These are phyloP conservation scores for Ambastaia sidthimunki DNA, from an alignment of 2,797 vertebrate genomes.

Conservation along the genomic window DNA sequence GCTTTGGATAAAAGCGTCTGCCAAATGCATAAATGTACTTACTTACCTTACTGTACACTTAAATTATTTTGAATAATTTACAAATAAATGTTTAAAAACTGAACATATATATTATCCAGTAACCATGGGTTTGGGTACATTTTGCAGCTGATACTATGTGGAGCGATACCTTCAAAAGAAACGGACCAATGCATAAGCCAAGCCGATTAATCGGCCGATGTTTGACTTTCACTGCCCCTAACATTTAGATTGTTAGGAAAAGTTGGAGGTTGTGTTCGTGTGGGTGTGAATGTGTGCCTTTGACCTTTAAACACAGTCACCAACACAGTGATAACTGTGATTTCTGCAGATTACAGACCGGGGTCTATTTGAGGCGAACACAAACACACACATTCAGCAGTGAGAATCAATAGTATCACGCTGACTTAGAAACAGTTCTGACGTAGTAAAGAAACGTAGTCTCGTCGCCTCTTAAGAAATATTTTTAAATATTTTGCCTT, in stretches of 20 bases:
- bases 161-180: too few species aligned
- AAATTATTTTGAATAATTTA: too few species aligned
- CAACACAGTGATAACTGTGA: conserved; percentile 74
- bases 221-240: neutral
- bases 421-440: conserved; percentile 72
- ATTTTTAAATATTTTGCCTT: neutral
- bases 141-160: neutral
- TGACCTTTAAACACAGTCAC: conserved; percentile 65
- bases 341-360: conserved; percentile 78
- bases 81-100: neutral
- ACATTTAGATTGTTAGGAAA: conserved; percentile 23
- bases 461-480: neutral
- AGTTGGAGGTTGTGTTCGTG: conserved; percentile 19
- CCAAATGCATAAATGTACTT: too few species aligned
- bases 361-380: conserved; percentile 44
- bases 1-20: too few species aligned
- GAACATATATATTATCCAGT: neutral
- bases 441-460: conserved; percentile 12
- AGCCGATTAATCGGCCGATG: neutral
- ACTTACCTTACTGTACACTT: too few species aligned
- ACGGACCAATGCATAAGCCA: neutral
- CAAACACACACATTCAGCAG: conserved; percentile 50
- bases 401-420: conserved; percentile 76
- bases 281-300: conserved; percentile 17
- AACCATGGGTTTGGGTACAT: neutral